Percentiles rank a stretch among this genome's conserved stretches.
Evolutionary conservation across 2,797 vertebrate species (phyloP).

Genomic region (Pithecia hirsuta): DNA sequence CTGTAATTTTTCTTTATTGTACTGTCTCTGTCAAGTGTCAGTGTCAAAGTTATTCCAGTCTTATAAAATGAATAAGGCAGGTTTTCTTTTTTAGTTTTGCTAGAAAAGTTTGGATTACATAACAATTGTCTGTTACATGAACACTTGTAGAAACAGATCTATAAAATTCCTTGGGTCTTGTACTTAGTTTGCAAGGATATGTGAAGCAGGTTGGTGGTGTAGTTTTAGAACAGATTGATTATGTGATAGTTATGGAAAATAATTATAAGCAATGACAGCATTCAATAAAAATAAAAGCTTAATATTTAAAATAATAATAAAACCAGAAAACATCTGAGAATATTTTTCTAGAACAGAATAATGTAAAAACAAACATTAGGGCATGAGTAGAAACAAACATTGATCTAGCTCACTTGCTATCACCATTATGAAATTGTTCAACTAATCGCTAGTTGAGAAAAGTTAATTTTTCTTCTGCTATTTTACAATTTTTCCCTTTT

Average conservation of each 20-base stretch:
- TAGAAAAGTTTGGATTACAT: not conserved
- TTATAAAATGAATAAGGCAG: not conserved
- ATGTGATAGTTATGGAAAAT: not conserved
- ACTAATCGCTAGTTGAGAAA: constrained; percentile 1
- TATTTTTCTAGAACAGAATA: not conserved
- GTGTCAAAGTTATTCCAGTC: not conserved
- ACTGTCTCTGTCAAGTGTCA: not conserved
- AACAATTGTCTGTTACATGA: not conserved
- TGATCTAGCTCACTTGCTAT: not conserved
- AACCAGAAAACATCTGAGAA: not conserved
- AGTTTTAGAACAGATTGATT: not conserved
- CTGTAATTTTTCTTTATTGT: not conserved
- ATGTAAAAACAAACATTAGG: not conserved
- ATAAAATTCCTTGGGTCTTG: not conserved
- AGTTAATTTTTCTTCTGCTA: constrained; percentile 15
- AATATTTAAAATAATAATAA: not conserved
- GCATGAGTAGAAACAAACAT: not conserved
- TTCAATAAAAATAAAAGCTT: not conserved
- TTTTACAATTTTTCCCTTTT: constrained; percentile 9
- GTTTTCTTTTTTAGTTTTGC: not conserved
- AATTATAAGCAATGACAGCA: not conserved
- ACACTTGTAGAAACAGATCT: not conserved
- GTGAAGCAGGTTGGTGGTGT: not conserved
- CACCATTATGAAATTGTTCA: not conserved
- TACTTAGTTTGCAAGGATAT: not conserved